Percentiles rank a stretch among this genome's conserved stretches.
phyloP scores from a whole-genome alignment of 2,113 vertebrate genomes.

The Lanius collurio region DNA sequence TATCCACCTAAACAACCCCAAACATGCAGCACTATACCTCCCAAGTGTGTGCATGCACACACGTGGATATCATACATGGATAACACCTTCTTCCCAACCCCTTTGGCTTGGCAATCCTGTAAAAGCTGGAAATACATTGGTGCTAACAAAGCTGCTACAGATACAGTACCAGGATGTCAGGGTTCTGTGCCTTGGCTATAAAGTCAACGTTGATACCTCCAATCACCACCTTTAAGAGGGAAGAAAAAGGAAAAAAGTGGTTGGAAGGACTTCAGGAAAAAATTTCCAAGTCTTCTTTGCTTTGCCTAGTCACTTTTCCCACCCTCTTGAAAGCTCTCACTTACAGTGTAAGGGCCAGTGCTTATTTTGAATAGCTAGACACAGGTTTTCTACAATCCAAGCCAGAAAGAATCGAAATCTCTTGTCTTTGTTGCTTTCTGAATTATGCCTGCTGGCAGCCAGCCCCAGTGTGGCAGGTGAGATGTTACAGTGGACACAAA shows the following conservation, averaged over 20 bases:
- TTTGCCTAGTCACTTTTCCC: neutral
- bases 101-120: neutral
- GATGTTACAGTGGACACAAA: neutral
- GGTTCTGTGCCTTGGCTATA: conserved; percentile 80
- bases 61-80: rapidly evolving
- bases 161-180: conserved; percentile 75
- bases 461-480: neutral
- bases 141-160: neutral
- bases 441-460: neutral
- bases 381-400: neutral
- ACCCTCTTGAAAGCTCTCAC: neutral
- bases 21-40: neutral
- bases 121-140: neutral
- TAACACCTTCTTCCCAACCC: neutral
- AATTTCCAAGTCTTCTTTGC: neutral
- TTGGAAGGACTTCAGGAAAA: neutral
- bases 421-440: neutral
- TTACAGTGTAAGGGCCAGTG: neutral
- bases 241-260: neutral
- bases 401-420: neutral
- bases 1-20: neutral
- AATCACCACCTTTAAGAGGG: conserved; percentile 82
- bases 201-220: conserved; percentile 90
- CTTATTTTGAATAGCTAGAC: neutral
- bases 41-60: neutral